Percentiles rank a stretch among this genome's conserved stretches.
Evolutionary conservation across 2,797 vertebrate genomes (phyloP).

Genomic region (Acanthurus lineatus): DNA sequence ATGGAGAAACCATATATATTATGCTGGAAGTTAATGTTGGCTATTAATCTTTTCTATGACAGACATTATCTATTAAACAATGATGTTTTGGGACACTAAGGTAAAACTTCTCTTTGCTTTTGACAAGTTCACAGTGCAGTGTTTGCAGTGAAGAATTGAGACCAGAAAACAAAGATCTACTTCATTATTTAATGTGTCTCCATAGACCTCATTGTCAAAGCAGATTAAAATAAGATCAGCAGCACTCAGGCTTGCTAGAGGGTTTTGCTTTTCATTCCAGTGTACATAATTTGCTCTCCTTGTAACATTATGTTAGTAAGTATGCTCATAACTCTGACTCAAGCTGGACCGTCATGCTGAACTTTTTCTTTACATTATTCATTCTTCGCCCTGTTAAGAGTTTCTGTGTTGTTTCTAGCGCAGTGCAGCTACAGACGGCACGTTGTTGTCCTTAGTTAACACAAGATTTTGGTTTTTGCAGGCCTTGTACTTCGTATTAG

Average conservation of each 20-base stretch:
- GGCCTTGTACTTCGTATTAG: slow-evolving; percentile 15
- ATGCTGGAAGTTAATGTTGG: background rate
- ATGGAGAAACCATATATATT: background rate
- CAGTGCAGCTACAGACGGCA: background rate
- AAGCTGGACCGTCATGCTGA: background rate
- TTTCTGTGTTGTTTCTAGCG: slow-evolving; percentile 1
- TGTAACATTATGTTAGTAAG: slow-evolving; percentile 12
- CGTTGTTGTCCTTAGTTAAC: background rate
- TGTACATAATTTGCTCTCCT: slow-evolving; percentile 2
- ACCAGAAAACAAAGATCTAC: background rate
- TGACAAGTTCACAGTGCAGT: background rate
- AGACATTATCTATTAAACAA: background rate
- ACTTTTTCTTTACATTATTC: slow-evolving; percentile 16
- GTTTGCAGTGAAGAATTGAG: background rate
- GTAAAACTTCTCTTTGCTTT: background rate
- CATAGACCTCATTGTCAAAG: background rate
- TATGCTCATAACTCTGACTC: background rate
- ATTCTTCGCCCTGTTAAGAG: background rate
- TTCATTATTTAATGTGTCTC: slow-evolving; percentile 18
- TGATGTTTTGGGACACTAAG: background rate
- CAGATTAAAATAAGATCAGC: slow-evolving; percentile 5
- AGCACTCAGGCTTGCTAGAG: background rate
- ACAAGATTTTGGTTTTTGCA: background rate
- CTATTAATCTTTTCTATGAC: background rate
- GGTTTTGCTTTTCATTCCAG: background rate